Percentiles rank a stretch among this genome's conserved stretches.
Conservation (phyloP, 1,140 invertebrate species). For the Araneus ventricosus region DNA sequence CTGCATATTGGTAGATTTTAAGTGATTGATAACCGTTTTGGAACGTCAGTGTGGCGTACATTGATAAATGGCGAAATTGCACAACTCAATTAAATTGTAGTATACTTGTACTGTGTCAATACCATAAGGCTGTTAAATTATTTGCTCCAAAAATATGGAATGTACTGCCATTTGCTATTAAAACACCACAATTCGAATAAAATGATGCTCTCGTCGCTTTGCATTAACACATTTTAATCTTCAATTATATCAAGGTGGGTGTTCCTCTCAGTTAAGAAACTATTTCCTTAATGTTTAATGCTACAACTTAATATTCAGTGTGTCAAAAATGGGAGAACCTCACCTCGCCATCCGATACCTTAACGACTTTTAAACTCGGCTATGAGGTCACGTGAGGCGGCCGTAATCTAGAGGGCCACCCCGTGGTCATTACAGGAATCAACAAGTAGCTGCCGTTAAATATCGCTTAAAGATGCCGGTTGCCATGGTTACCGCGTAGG, state of each 20-base stretch:
- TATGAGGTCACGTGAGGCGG: constrained; percentile 51
- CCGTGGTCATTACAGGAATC: constrained; percentile 73
- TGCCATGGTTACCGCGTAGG: constrained; percentile 51
- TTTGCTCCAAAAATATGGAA: too few relatives aligned
- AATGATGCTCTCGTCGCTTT: neutral
- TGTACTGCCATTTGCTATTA: too few relatives aligned
- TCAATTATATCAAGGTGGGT: neutral
- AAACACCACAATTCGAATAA: too few relatives aligned
- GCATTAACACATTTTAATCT: neutral
- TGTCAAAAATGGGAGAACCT: constrained; percentile 19
- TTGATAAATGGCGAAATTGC: too few relatives aligned
- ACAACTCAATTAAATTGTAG: too few relatives aligned
- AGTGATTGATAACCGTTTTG: too few relatives aligned
- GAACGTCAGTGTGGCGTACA: too few relatives aligned
- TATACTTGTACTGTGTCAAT: too few relatives aligned
- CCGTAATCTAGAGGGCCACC: constrained; percentile 27
- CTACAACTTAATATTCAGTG: constrained; percentile 49
- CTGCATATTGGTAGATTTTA: too few relatives aligned
- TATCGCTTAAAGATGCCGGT: constrained; percentile 73
- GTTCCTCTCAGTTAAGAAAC: neutral
- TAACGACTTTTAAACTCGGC: constrained; percentile 62
- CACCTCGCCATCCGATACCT: constrained; percentile 39
- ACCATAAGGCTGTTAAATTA: too few relatives aligned
- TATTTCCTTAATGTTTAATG: constrained; percentile 21
- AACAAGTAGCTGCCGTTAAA: constrained; percentile 72